Evolutionary conservation across 2,113 vertebrate genomes (phyloP).

Genomic region (Desmodus rotundus): DNA sequence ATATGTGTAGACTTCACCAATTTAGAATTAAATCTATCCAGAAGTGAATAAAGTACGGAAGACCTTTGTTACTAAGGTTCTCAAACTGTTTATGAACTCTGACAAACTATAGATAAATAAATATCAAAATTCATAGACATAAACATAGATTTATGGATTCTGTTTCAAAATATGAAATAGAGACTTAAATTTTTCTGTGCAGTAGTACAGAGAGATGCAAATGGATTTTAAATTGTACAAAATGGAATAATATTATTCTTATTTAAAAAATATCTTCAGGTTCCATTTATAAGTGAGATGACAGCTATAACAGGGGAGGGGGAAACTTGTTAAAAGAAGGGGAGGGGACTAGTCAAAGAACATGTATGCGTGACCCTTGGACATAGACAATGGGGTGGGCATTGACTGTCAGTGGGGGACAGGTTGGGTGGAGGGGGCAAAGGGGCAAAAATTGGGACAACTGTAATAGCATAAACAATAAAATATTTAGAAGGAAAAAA

Average conservation of each 20-base stretch:
- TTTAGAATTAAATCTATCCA: conserved; percentile 59
- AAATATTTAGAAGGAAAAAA: too few relatives aligned
- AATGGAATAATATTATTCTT: conserved; percentile 32
- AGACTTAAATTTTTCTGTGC: conserved; percentile 10
- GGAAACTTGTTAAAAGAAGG: too few relatives aligned
- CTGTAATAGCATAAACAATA: too few relatives aligned
- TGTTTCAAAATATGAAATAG: conserved; percentile 26
- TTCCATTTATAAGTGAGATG: too few relatives aligned
- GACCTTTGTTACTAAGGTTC: conserved; percentile 59
- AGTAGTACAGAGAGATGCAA: conserved; percentile 22
- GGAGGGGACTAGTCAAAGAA: too few relatives aligned
- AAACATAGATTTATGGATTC: conserved; percentile 41
- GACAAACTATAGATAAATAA: conserved; percentile 57
- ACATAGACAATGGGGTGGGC: too few relatives aligned
- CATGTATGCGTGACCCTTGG: too few relatives aligned
- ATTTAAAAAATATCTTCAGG: background rate
- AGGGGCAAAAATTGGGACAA: too few relatives aligned
- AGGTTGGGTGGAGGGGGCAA: too few relatives aligned
- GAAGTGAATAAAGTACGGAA: conserved; percentile 44
- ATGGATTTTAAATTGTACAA: background rate
- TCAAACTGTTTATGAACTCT: conserved; percentile 51
- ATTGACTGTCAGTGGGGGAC: too few relatives aligned
- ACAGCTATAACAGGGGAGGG: too few relatives aligned
- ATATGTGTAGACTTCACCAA: conserved; percentile 64
- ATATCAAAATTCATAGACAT: conserved; percentile 39